phyloP scores from a whole-genome alignment of 1,140 invertebrate genomes.

The Zaprionus davidi region DNA sequence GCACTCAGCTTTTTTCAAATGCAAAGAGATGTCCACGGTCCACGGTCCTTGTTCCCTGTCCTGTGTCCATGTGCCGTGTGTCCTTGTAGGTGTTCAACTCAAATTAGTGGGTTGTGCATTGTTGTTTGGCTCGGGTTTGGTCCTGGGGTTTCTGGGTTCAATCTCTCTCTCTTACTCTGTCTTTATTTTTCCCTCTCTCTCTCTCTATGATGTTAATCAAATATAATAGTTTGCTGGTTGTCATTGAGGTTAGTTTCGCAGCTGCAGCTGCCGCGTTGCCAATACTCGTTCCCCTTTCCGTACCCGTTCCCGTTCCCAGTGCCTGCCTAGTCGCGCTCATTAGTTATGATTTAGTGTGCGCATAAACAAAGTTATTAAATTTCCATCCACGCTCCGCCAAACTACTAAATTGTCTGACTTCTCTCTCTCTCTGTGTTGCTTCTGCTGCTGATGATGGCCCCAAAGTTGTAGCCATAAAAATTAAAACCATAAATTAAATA shows the following conservation, averaged over 20 bases:
- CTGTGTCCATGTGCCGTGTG: conserved; percentile 53
- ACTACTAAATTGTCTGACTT: conserved; percentile 78
- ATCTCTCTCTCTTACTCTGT: conserved; percentile 2
- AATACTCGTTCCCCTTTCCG: background rate
- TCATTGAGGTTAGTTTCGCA: conserved; percentile 58
- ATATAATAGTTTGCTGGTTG: conserved; percentile 70
- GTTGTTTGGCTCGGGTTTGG: conserved; percentile 10
- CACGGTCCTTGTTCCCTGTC: conserved; percentile 6
- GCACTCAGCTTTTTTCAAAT: conserved; percentile 32
- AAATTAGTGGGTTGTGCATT: conserved; percentile 74
- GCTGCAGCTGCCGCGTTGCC: conserved; percentile 28
- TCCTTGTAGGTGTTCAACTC: conserved; percentile 78
- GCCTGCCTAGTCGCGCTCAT: conserved; percentile 57
- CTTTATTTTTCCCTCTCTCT: conserved; percentile 6
- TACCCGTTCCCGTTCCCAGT: conserved; percentile 11
- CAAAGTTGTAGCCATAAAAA: conserved; percentile 81
- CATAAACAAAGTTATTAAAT: conserved; percentile 83
- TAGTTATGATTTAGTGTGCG: conserved; percentile 82
- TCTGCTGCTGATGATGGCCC: conserved; percentile 46
- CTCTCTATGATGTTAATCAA: conserved; percentile 49
- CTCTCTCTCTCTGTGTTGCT: conserved; percentile 8
- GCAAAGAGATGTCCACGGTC: conserved; percentile 19
- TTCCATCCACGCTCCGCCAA: conserved; percentile 79
- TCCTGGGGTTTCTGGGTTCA: background rate
- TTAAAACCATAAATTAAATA: conserved; percentile 83